Conservation (phyloP, 2,888 invertebrate species). For the Oegoconia quadripuncta region DNA sequence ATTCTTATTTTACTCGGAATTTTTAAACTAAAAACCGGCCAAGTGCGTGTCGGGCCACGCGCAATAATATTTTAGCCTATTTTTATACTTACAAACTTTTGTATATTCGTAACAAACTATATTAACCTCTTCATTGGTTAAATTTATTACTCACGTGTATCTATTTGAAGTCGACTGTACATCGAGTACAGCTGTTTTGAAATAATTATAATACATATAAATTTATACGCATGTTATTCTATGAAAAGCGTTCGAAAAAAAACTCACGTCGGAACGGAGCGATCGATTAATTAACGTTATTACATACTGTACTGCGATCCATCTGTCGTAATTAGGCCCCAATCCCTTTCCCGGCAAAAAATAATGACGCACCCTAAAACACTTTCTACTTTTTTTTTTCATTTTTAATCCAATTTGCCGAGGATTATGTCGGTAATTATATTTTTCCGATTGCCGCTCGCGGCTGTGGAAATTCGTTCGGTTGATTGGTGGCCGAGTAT, state of each 20-base stretch:
- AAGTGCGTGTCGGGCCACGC: too few relatives aligned
- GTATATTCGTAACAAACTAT: too few relatives aligned
- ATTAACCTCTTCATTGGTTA: too few relatives aligned
- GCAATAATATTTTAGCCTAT: too few relatives aligned
- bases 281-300: conserved; percentile 77
- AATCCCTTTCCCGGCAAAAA: conserved; percentile 71
- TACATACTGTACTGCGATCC: conserved; percentile 71
- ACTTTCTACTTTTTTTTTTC: conserved; percentile 72
- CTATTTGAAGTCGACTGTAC: too few relatives aligned
- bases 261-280: conserved; percentile 45
- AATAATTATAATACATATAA: too few relatives aligned
- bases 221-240: not conserved
- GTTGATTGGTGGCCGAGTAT: conserved; percentile 66
- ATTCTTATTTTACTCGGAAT: too few relatives aligned
- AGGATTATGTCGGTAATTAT: conserved; percentile 80
- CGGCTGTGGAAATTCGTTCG: conserved; percentile 61
- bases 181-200: too few relatives aligned
- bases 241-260: conserved; percentile 32
- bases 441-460: conserved; percentile 75
- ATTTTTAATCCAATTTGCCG: conserved; percentile 80
- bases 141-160: too few relatives aligned
- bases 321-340: conserved; percentile 75
- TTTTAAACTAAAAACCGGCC: too few relatives aligned
- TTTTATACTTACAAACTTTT: too few relatives aligned
- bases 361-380: conserved; percentile 78